A percentile compares a stretch with the other conserved stretches of the same genome.
phyloP scores from a whole-genome alignment of 2,113 vertebrate species.

The Canis aureus region DNA sequence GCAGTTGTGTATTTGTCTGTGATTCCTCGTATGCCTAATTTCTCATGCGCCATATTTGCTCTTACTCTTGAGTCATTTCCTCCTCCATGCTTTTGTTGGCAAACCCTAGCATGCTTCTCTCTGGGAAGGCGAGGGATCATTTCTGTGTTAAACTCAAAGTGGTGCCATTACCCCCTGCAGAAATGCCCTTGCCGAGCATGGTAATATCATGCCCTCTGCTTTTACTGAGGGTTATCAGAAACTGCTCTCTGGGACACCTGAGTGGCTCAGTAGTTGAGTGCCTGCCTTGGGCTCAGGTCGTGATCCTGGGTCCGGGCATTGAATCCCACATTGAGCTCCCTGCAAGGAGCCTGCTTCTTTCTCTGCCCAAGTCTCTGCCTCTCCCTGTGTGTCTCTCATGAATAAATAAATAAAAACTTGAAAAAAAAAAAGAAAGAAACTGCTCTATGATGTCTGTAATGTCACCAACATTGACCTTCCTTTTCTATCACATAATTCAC shows the following conservation, averaged over 20 bases:
- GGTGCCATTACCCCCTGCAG: background rate
- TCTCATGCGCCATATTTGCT: slow-evolving; percentile 44
- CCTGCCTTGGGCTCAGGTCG: too few species aligned
- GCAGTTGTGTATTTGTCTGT: slow-evolving; percentile 44
- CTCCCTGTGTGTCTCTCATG: too few species aligned
- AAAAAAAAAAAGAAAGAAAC: background rate
- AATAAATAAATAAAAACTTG: too few species aligned
- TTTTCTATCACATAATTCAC: background rate
- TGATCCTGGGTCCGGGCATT: too few species aligned
- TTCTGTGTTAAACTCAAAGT: slow-evolving; percentile 56
- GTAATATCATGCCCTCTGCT: background rate
- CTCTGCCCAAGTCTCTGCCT: too few species aligned
- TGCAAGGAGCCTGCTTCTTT: too few species aligned
- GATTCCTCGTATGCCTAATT: slow-evolving; percentile 51
- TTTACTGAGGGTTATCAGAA: background rate
- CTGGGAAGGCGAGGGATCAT: background rate
- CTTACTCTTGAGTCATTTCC: slow-evolving; percentile 52
- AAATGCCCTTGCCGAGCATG: background rate
- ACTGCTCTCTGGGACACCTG: background rate
- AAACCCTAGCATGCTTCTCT: slow-evolving; percentile 8
- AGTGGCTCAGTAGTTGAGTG: too few species aligned
- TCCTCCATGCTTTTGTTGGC: slow-evolving; percentile 46
- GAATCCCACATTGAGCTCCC: too few species aligned
- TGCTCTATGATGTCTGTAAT: background rate
- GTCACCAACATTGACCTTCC: background rate